A percentile compares a stretch with the other conserved stretches of the same genome.
Conservation (phyloP, 2,888 invertebrate species). For the Macrosiphum euphorbiae region DNA sequence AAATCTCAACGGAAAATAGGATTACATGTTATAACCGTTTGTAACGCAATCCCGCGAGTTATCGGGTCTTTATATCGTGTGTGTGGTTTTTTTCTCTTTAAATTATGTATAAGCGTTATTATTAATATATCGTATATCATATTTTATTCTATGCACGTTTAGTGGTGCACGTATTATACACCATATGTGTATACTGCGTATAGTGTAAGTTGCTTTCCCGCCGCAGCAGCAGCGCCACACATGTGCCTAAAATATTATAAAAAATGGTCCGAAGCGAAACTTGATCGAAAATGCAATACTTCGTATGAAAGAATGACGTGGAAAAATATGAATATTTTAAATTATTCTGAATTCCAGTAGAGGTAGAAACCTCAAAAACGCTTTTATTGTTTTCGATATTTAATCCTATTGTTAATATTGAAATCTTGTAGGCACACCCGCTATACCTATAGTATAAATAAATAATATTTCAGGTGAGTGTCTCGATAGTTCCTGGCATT, state of each 20-base stretch:
- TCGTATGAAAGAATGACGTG: neutral
- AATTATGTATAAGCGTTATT: conserved; percentile 7
- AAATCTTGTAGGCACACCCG: neutral
- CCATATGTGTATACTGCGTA: neutral
- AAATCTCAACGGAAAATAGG: neutral
- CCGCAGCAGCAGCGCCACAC: neutral
- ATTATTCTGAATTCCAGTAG: neutral
- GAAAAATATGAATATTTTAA: neutral
- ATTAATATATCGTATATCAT: conserved; percentile 17
- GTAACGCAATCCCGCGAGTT: conserved; percentile 15
- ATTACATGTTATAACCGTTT: conserved; percentile 20
- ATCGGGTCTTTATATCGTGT: conserved; percentile 27
- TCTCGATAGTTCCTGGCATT: neutral
- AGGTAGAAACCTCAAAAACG: neutral
- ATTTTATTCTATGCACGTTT: neutral
- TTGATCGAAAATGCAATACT: neutral
- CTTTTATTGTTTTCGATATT: neutral
- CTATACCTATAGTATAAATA: neutral
- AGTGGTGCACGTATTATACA: neutral
- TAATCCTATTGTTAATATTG: too few relatives aligned
- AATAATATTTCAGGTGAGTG: neutral
- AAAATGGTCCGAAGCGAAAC: neutral
- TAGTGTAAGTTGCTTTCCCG: neutral
- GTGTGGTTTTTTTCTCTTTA: neutral
- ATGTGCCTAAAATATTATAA: neutral